These are phyloP conservation scores for Sterrhoptilus dennistouni DNA, from an alignment of 2,113 vertebrate genomes.

Conservation along the genomic window DNA sequence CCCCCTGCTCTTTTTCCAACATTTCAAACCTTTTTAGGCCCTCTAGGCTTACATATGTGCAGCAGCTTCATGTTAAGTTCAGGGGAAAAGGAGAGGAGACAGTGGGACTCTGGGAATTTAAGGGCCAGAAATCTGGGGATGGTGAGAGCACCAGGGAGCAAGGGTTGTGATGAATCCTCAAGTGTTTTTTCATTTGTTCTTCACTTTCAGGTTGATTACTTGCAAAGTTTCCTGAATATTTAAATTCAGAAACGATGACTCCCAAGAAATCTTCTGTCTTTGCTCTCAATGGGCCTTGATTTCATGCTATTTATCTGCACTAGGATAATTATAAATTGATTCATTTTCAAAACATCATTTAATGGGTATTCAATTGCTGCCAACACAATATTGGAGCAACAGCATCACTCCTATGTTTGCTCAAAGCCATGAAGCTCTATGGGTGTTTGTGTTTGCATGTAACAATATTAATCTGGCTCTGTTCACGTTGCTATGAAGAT, in stretches of 20 bases:
- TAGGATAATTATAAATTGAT: not conserved
- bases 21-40: not conserved
- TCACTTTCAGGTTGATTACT: not conserved
- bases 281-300: slow-evolving; percentile 21
- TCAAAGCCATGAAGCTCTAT: not conserved
- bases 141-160: not conserved
- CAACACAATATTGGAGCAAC: not conserved
- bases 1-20: not conserved
- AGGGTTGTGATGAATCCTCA: not conserved
- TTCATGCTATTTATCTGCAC: rapidly evolving
- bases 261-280: not conserved
- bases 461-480: not conserved
- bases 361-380: not conserved
- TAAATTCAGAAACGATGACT: not conserved
- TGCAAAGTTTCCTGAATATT: not conserved
- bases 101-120: not conserved
- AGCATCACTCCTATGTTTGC: not conserved
- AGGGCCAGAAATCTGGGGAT: not conserved
- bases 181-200: not conserved
- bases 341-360: not conserved
- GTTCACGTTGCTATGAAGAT: not conserved
- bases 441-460: not conserved
- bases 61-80: not conserved
- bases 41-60: not conserved
- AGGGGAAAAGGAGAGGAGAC: not conserved